Percentiles rank a stretch among this genome's conserved stretches.
These are phyloP conservation scores for Ylistrum balloti DNA, from an alignment of 1,140 invertebrate genomes.

Conservation along the genomic window DNA sequence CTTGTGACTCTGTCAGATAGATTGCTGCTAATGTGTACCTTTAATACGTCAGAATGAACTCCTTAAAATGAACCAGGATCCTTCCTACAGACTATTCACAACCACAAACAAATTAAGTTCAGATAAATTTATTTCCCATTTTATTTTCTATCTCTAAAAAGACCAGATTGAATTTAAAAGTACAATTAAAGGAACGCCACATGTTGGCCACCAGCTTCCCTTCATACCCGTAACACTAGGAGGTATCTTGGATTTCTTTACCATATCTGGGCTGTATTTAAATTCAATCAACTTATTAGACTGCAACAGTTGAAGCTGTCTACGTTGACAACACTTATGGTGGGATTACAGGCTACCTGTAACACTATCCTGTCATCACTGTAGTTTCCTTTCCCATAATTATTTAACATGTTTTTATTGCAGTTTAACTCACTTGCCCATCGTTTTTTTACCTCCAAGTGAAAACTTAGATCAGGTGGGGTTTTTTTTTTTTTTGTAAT, in stretches of 20 bases:
- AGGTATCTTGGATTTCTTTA: not conserved
- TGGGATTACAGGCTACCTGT: not conserved
- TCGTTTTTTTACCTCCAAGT: not conserved
- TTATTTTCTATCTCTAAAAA: not conserved
- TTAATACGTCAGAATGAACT: too few species aligned
- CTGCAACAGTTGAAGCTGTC: conserved; percentile 16
- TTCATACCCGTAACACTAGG: not conserved
- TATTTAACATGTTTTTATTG: conserved; percentile 36
- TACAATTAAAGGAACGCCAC: conserved; percentile 4
- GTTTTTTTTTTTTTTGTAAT: too few species aligned
- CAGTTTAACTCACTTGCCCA: not conserved
- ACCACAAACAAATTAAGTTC: too few species aligned
- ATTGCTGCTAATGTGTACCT: too few species aligned
- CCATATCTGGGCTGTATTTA: conserved; percentile 21
- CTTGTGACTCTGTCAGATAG: too few species aligned
- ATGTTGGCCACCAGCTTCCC: not conserved
- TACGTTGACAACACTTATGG: not conserved
- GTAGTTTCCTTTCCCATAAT: not conserved
- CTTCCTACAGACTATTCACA: too few species aligned
- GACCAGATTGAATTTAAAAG: not conserved
- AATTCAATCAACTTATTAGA: conserved; percentile 26
- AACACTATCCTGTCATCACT: conserved; percentile 11
- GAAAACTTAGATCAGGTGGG: not conserved
- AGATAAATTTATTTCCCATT: not conserved
- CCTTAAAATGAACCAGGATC: too few species aligned